Evolutionary conservation across 1,140 invertebrate species (phyloP).

Genomic region (Trichonephila clavata): DNA sequence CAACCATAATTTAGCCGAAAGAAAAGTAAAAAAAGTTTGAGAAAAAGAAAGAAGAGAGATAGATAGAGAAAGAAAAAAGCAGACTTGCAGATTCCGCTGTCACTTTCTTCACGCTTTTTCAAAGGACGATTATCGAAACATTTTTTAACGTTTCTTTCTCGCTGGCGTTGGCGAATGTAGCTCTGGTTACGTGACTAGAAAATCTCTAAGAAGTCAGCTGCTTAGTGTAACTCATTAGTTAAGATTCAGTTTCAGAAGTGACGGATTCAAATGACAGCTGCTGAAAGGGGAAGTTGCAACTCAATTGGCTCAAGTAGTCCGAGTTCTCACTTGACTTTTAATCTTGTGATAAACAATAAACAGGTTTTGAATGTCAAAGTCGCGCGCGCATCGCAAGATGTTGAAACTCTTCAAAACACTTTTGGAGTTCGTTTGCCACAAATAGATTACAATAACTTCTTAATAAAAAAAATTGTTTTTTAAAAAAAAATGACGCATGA

Average conservation of each 20-base stretch:
- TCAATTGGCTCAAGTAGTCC: neutral
- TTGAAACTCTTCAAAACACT: neutral
- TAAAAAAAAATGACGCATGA: too few relatives aligned
- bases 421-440: neutral
- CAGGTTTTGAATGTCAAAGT: neutral
- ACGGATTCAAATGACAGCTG: conserved; percentile 24
- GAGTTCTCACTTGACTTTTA: neutral
- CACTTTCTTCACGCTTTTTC: conserved; percentile 37
- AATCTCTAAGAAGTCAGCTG: neutral
- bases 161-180: neutral
- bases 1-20: conserved; percentile 12
- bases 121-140: neutral
- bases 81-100: conserved; percentile 17
- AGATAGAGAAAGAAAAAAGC: neutral
- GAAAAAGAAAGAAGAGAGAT: neutral
- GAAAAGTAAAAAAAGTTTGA: neutral
- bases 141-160: neutral
- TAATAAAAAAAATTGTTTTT: too few relatives aligned
- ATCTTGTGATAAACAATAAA: conserved; percentile 22
- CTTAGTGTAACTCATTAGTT: conserved; percentile 19
- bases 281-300: conserved; percentile 19
- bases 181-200: conserved; percentile 21
- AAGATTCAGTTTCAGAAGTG: conserved; percentile 50
- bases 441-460: too few relatives aligned
- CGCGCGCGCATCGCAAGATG: neutral